phyloP scores from a whole-genome alignment of 2,797 vertebrate species.

The Protonibea diacanthus region DNA sequence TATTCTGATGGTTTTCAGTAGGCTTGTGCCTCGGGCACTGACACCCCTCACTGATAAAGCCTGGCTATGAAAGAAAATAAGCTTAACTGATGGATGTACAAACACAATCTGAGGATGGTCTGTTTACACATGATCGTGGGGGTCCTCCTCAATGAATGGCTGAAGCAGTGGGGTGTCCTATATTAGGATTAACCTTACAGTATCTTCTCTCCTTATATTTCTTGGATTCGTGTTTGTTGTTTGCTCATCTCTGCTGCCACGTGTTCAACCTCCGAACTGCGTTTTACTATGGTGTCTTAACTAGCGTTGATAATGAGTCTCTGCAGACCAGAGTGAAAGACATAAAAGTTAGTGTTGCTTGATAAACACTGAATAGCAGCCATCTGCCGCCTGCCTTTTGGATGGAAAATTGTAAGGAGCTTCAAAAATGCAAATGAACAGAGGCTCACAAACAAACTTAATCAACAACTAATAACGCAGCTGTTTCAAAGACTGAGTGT shows the following conservation, averaged over 20 bases:
- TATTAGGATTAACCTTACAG: conserved; percentile 37
- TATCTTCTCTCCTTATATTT: conserved; percentile 5
- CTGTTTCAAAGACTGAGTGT: conserved; percentile 73
- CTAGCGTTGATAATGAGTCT: conserved; percentile 70
- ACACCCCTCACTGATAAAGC: conserved; percentile 66
- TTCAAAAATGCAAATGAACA: conserved; percentile 80
- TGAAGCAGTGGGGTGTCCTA: conserved; percentile 4
- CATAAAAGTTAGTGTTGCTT: conserved; percentile 79
- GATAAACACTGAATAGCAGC: conserved; percentile 80
- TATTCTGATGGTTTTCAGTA: conserved; percentile 82
- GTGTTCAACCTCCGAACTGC: conserved; percentile 64
- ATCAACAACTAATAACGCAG: conserved; percentile 83
- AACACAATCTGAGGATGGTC: conserved; percentile 49
- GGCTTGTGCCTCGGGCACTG: conserved; percentile 60
- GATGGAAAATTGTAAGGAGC: conserved; percentile 64
- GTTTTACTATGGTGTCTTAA: conserved; percentile 52
- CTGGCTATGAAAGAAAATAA: conserved; percentile 67
- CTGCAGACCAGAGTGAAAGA: conserved; percentile 59
- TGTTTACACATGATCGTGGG: conserved; percentile 37
- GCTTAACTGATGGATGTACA: conserved; percentile 55
- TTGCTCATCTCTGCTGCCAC: conserved; percentile 54
- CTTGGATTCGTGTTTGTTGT: not conserved
- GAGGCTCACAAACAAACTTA: conserved; percentile 79
- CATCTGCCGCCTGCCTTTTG: conserved; percentile 71
- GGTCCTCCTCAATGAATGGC: conserved; percentile 25